Conservation (phyloP, 2,888 invertebrate species). For the Halictus ligatus region DNA sequence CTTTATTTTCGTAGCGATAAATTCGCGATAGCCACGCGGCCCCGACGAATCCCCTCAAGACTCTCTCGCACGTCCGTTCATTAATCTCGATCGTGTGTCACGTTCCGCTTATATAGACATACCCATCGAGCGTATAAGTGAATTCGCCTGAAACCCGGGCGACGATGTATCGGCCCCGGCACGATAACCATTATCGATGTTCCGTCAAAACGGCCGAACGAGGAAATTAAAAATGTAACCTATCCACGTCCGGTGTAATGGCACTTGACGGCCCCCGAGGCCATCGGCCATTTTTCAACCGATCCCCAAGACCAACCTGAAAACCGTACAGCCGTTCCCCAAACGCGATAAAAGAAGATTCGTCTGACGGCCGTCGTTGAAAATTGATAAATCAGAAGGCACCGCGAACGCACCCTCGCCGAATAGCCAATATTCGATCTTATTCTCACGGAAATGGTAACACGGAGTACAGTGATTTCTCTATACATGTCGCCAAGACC, state of each 20-base stretch:
- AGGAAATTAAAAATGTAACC: slow-evolving; percentile 75
- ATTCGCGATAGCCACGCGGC: slow-evolving; percentile 46
- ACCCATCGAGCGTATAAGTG: slow-evolving; percentile 57
- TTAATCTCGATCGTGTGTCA: slow-evolving; percentile 67
- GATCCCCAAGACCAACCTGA: slow-evolving; percentile 12
- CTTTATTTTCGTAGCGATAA: slow-evolving; percentile 56
- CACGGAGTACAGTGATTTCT: background rate
- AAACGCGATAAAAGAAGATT: slow-evolving; percentile 33
- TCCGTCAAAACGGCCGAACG: slow-evolving; percentile 65
- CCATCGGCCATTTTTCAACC: slow-evolving; percentile 60
- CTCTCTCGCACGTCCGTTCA: slow-evolving; percentile 50
- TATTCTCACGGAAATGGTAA: background rate
- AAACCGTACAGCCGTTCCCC: slow-evolving; percentile 27
- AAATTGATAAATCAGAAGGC: slow-evolving; percentile 48
- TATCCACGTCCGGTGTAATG: slow-evolving; percentile 57
- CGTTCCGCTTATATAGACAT: slow-evolving; percentile 49
- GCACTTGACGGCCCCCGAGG: slow-evolving; percentile 49
- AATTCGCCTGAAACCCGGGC: slow-evolving; percentile 45
- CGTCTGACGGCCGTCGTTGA: slow-evolving; percentile 20
- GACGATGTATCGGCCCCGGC: slow-evolving; percentile 51
- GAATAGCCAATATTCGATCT: background rate
- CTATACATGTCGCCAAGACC: too few species aligned
- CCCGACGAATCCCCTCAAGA: slow-evolving; percentile 56
- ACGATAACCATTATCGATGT: slow-evolving; percentile 69
- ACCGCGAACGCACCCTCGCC: background rate